Conservation (phyloP, 2,113 vertebrate species). For the Octodon degus region DNA sequence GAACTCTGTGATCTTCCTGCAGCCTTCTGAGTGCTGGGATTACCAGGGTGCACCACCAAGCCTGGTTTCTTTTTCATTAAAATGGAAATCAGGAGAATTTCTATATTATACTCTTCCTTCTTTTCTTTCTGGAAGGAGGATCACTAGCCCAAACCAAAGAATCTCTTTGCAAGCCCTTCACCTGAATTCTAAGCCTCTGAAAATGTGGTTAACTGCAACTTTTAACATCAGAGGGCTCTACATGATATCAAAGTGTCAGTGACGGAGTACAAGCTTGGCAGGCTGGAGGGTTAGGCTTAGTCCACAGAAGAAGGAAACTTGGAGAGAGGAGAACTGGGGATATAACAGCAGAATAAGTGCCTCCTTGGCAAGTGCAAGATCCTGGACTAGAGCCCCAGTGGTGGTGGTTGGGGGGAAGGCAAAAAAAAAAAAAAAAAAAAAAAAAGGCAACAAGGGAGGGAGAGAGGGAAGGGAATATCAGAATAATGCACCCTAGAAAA, state of each 20-base stretch:
- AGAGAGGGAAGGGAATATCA: background rate
- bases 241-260: background rate
- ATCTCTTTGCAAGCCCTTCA: background rate
- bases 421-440: too few species aligned
- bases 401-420: too few species aligned
- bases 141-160: slow-evolving; percentile 22
- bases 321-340: too few species aligned
- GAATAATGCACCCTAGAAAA: background rate
- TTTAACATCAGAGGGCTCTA: background rate
- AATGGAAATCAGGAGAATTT: slow-evolving; percentile 4
- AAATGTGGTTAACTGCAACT: background rate
- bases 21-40: background rate
- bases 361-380: too few species aligned
- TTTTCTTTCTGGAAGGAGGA: background rate
- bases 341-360: too few species aligned
- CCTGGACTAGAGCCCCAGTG: too few species aligned
- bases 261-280: background rate
- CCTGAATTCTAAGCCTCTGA: background rate
- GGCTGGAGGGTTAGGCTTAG: background rate
- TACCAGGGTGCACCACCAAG: background rate
- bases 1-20: background rate
- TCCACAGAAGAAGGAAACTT: background rate
- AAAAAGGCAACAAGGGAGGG: background rate
- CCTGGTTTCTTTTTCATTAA: slow-evolving; percentile 17
- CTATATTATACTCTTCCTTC: background rate